These are phyloP conservation scores for Galerucella nymphaeae DNA, from an alignment of 2,888 invertebrate genomes.

Conservation along the genomic window DNA sequence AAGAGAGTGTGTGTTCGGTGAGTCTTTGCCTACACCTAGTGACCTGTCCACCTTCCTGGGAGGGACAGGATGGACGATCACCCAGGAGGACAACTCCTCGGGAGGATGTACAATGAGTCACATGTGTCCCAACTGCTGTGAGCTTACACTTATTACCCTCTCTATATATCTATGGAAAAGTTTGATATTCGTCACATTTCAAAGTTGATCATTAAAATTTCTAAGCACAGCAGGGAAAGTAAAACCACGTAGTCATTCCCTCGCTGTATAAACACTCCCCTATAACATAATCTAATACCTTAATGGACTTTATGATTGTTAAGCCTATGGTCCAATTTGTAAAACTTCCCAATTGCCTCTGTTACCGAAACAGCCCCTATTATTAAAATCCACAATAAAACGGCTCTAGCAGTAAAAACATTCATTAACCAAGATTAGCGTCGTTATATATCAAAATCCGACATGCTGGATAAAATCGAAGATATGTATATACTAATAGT, in stretches of 20 bases:
- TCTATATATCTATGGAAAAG: too few species aligned
- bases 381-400: slow-evolving; percentile 37
- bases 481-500: slow-evolving; percentile 30
- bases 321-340: slow-evolving; percentile 21
- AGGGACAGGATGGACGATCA: too few species aligned
- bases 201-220: slow-evolving; percentile 16
- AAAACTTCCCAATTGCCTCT: slow-evolving; percentile 23
- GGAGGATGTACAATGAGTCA: too few species aligned
- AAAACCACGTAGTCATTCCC: slow-evolving; percentile 11
- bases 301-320: slow-evolving; percentile 35
- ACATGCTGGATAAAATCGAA: slow-evolving; percentile 28
- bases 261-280: slow-evolving; percentile 11
- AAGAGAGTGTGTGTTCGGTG: too few species aligned
- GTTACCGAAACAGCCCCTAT: slow-evolving; percentile 22
- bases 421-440: slow-evolving; percentile 42
- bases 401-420: slow-evolving; percentile 30
- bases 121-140: too few species aligned
- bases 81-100: too few species aligned
- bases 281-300: slow-evolving; percentile 26
- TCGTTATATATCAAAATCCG: slow-evolving; percentile 41
- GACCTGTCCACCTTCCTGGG: too few species aligned
- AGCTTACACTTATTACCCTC: too few species aligned
- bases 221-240: neutral
- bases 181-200: neutral
- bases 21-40: too few species aligned